Base-by-base conservation (phyloP, 2,797 vertebrate species). In the Epinephelus coioides region DNA sequence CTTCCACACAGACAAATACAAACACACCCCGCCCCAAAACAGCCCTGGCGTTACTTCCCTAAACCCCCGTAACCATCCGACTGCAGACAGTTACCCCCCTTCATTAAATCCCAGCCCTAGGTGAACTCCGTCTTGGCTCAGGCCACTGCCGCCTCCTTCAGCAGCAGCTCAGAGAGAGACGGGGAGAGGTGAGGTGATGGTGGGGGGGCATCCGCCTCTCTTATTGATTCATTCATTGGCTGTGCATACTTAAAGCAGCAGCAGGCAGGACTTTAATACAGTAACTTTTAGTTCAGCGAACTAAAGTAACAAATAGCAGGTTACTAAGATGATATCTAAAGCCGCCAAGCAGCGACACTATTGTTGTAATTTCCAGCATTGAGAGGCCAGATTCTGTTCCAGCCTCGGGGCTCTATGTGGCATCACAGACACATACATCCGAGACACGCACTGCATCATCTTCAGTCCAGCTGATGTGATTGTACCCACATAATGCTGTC, bases 31-130 rank as follows among this genome's bases (percentile, higher is more conserved):
- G 18, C 76, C 55, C 25, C 25, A 25, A 50, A 61, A 83, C 81
- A 79, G 75, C 66, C 82, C 79, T 43, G 62, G 50, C 78, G 63
- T 76, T 68, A 73, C 86, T 88, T 88, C 86, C 89, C 78, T 73
- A 70, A 76, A 72, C 75, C 83, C 81, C 77, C 63, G 46, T 21
- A 92, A 89, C 79, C 85, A 90, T 92, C 92, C 78, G 65, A 81
- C 84, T 82, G 86, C 82, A 90, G 73, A 72, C 85, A 71, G 73
- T 67, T 27, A 40, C 84, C 76, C 73, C 70, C 85, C 69, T 44
- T 92, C 85, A 90, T 94, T 93, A 93, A 94, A 92, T 89, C 85
- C 76, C 85, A 76, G 93, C 92, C 91, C 87, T 85, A 91, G 92
- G 91, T 94, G 88, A 92, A 86, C 85, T 83, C 74, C 67, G 56